Base-by-base conservation (phyloP, 2,113 vertebrate species). In the Brienomyrus brachyistius region DNA sequence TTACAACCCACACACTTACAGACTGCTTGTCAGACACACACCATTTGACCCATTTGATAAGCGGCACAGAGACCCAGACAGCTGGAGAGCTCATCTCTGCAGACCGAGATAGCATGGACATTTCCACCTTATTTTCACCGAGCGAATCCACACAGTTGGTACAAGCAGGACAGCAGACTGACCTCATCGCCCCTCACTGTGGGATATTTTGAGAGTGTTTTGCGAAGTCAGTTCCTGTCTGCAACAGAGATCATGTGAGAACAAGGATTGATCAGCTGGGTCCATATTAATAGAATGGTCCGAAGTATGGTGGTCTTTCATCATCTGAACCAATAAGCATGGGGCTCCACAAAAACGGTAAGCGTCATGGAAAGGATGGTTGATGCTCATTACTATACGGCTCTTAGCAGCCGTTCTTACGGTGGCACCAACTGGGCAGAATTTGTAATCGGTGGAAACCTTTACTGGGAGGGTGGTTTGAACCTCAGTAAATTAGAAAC, bases 211-310 rank as follows among this genome's bases (percentile, higher is more conserved):
- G 82, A 89, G 90, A 87, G 56, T 74, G 45, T 74, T 40, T 89
- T 43, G 82, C 82, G 54, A 91, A 89, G 88, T 89, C 87, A 90
- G 66, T 80, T 90, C 47, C 56, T 91, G 56, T 90, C 91, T 90
- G 90, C 91, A 92, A 54, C 90, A 85, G 87, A 92, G 84, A 70
- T 88, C 62, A 80, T 48, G 89, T 43, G 23, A 82, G 92, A 93
- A 90, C n/a, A 80, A 40, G 62, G 88, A 91, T 94, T 94, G 91
- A 92, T 51, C 91, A 94, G 92, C 93, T 89, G 88, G 86, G 92
- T 91, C 35, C 48, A 77, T 90, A 91, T 92, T 92, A 91, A 92
- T 88, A 92, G 92, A 93, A 86, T 89, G 90, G 91, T 87, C 89
- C 92, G 92, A 94, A 91, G 92, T 90, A 93, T 88, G 90, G 54